Percentiles rank a stretch among this genome's conserved stretches.
phyloP scores from a whole-genome alignment of 2,888 invertebrate species.

The Acanthosepion lycidas region DNA sequence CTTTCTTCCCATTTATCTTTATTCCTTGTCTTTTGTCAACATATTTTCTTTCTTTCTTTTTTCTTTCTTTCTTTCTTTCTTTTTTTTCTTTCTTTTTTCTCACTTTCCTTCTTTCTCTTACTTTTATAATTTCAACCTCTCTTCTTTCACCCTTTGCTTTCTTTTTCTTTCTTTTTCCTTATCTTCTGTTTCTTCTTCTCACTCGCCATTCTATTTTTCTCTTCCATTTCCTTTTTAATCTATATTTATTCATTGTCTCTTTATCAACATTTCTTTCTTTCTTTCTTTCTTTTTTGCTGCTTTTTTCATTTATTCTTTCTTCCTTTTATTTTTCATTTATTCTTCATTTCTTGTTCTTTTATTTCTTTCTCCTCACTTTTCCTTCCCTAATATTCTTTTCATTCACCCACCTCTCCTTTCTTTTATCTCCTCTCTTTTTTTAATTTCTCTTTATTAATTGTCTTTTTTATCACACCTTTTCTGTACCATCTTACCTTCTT shows the following conservation, averaged over 20 bases:
- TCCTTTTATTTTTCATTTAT: neutral
- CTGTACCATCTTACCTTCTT: neutral
- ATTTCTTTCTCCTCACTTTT: neutral
- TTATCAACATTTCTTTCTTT: too few species aligned
- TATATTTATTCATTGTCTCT: too few species aligned
- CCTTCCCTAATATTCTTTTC: neutral
- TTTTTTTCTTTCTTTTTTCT: neutral
- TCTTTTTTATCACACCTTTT: neutral
- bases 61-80: too few species aligned
- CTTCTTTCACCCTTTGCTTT: neutral
- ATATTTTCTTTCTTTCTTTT: too few species aligned
- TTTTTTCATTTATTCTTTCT: neutral
- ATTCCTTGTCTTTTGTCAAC: neutral
- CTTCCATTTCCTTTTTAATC: too few species aligned
- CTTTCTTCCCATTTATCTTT: neutral
- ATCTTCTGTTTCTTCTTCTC: neutral
- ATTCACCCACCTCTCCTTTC: neutral
- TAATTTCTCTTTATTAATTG: too few species aligned
- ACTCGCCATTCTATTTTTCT: too few species aligned
- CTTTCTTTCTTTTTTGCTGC: too few species aligned
- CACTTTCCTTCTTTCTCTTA: neutral
- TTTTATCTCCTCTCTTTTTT: too few species aligned
- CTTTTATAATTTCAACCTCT: neutral
- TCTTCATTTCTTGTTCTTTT: neutral
- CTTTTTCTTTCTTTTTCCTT: neutral